phyloP scores from a whole-genome alignment of 2,888 invertebrate species.

The Tenthredo distinguenda region DNA sequence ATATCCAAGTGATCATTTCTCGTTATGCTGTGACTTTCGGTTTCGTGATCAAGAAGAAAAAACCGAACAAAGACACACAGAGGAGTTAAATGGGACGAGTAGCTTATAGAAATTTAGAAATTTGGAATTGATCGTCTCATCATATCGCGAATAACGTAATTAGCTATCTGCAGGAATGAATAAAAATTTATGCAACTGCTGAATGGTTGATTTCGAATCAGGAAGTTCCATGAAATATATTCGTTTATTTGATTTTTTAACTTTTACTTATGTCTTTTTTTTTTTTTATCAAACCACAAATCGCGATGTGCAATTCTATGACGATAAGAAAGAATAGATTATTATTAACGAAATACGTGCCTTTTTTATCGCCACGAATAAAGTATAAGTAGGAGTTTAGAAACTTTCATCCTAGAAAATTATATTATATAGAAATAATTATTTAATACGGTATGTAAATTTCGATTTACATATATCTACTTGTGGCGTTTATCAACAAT shows the following conservation, averaged over 20 bases:
- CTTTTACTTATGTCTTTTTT: not conserved
- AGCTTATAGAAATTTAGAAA: conserved; percentile 32
- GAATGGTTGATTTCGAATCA: not conserved
- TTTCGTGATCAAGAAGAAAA: conserved; percentile 53
- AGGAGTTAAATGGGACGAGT: conserved; percentile 31
- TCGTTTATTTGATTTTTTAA: not conserved
- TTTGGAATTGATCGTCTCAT: not conserved
- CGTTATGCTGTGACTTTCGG: conserved; percentile 84
- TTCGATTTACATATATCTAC: not conserved
- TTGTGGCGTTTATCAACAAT: not conserved
- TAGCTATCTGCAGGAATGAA: not conserved
- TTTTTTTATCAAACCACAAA: not conserved
- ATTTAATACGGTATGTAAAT: not conserved
- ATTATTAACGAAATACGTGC: not conserved
- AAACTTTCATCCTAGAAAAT: not conserved
- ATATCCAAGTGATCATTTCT: conserved; percentile 90
- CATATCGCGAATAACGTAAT: conserved; percentile 14
- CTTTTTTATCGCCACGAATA: conserved; percentile 4
- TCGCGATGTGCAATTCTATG: not conserved
- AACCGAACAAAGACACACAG: conserved; percentile 1
- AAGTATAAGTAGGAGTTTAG: not conserved
- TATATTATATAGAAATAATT: not conserved
- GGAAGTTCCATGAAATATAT: not conserved
- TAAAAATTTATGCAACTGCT: not conserved
- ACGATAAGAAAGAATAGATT: not conserved